Conservation (phyloP, 2,113 vertebrate genomes). For the Heliornis fulica region DNA sequence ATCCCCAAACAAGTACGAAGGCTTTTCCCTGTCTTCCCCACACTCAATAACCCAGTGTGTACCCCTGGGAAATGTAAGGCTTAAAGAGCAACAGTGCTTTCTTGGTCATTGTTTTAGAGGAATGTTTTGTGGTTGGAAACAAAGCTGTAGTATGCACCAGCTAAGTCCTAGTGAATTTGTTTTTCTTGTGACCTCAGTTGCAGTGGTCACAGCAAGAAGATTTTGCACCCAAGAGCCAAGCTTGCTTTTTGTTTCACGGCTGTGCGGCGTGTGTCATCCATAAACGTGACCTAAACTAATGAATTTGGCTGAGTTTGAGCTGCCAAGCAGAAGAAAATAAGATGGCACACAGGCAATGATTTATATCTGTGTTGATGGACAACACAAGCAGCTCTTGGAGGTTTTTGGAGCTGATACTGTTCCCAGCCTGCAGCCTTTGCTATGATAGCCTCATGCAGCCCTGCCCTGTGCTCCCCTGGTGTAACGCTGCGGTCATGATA, state of each 20-base stretch:
- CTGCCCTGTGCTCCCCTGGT: background rate
- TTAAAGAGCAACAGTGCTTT: conserved; percentile 7
- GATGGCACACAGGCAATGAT: background rate
- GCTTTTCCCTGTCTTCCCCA: background rate
- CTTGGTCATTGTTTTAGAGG: conserved; percentile 14
- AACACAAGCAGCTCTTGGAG: background rate
- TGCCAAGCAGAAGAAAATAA: background rate
- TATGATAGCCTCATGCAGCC: background rate
- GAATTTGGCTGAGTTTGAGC: background rate
- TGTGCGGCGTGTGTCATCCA: background rate
- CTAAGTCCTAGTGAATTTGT: conserved; percentile 6
- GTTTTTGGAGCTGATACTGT: background rate
- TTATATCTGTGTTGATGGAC: background rate
- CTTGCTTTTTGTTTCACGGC: background rate
- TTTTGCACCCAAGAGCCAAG: background rate
- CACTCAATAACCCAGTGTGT: background rate
- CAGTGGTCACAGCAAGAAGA: background rate
- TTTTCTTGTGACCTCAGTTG: conserved; percentile 17
- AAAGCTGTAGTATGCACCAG: background rate
- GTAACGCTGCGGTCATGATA: background rate
- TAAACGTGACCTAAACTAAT: conserved; percentile 15
- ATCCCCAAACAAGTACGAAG: background rate
- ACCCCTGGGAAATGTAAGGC: background rate
- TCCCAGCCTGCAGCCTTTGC: background rate
- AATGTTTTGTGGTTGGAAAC: conserved; percentile 22